Base-by-base conservation (phyloP, 1,140 invertebrate species). In the Drosophila dunni region DNA sequence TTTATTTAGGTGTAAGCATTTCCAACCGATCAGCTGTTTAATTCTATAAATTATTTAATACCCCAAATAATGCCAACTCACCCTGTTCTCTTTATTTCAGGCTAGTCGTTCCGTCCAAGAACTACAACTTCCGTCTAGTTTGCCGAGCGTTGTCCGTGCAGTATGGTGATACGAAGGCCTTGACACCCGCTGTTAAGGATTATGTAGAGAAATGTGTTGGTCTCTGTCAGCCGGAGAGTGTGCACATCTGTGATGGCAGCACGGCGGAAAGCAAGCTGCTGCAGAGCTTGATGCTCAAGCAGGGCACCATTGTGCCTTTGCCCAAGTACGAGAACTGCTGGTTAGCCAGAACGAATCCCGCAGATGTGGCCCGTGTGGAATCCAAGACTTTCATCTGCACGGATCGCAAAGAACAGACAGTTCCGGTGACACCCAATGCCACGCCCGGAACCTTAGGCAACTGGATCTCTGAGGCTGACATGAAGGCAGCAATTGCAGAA, bases 311-410 rank as follows among this genome's bases (percentile, higher is more conserved):
- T 15, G 93, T 95, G 54, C 93, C 94, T 5, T 90, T 98, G 45
- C 94, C 95, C 1, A 98, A 98, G 94, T 97, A 97, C 89, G 93
- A 97, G 45, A 98, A 98, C 85, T 98, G 97, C 82, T 98, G 96
- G 96, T 93, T 98, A 67, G 96, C 97, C 1, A 94, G 95, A 73
- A 99, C 98, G 1, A 98, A 99, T 93, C 98, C 98, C 0, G 95
- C 95, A 0, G 98, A 99, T 93, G 98, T 99, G 5, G 98, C 98
- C 0, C 94, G 98, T 33, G 97, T 99, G 0, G 98, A 99, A 92
- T 96, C 96, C 44, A 95, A 95, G 81, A 99, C 98, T 0, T 97
- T 97, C 90, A 98, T 99, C 75, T 96, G 95, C 48, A 98, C 97
- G 0, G 93, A 94, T 1, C 93, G 94, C 9, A 94, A 95, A 89